phyloP scores from a whole-genome alignment of 2,888 invertebrate species.

The Lasioglossum oenotherae region DNA sequence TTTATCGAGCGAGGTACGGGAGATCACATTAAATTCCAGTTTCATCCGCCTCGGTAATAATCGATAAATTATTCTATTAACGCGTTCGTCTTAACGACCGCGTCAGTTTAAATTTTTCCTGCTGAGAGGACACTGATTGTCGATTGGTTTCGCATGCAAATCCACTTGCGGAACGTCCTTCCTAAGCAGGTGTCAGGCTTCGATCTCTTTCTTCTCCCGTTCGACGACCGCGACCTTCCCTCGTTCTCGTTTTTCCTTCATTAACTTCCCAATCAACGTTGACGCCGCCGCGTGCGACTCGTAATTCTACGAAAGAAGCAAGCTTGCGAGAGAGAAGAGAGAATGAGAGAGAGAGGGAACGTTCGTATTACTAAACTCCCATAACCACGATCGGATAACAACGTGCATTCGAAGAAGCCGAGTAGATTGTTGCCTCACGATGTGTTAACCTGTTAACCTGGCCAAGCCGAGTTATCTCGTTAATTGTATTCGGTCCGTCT shows the following conservation, averaged over 20 bases:
- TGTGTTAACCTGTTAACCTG: conserved; percentile 7
- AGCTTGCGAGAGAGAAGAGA: background rate
- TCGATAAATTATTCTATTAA: background rate
- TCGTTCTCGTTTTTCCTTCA: conserved; percentile 50
- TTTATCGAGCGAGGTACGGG: background rate
- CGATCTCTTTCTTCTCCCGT: conserved; percentile 50
- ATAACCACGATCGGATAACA: conserved; percentile 13
- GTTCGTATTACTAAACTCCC: conserved; percentile 27
- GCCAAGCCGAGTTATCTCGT: conserved; percentile 1
- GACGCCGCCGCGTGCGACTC: conserved; percentile 39
- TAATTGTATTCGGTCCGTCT: background rate
- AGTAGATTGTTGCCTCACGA: background rate
- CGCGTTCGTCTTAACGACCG: background rate
- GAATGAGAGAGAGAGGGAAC: background rate
- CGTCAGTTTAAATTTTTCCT: background rate
- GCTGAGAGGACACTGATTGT: background rate
- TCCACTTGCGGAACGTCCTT: background rate
- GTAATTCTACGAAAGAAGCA: conserved; percentile 37
- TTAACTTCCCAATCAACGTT: conserved; percentile 71
- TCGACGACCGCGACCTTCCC: conserved; percentile 72
- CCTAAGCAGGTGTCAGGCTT: conserved; percentile 1
- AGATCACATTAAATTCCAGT: background rate
- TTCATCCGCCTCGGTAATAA: background rate
- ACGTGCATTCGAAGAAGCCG: background rate
- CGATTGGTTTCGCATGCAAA: background rate